phyloP scores from a whole-genome alignment of 2,888 invertebrate species.

The Amphipyra berbera region DNA sequence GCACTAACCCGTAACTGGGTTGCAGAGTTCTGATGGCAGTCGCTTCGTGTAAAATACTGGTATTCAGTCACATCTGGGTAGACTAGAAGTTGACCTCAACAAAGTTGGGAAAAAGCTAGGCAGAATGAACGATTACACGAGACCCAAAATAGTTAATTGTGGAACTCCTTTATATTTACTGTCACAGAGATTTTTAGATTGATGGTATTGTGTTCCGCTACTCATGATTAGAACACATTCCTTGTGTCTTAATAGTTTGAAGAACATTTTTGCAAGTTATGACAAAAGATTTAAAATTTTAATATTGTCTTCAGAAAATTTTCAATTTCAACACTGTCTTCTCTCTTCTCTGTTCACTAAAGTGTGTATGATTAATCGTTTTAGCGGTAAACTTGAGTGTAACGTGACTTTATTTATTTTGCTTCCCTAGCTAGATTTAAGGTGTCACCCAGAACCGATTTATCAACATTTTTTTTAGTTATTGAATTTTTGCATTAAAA shows the following conservation, averaged over 20 bases:
- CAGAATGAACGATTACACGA: no score
- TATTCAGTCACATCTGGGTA: no score
- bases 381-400: neutral
- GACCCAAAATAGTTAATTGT: neutral
- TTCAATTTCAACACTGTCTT: conserved; percentile 2
- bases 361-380: conserved; percentile 4
- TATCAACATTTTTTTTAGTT: conserved; percentile 30
- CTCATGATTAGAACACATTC: no score
- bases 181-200: no score
- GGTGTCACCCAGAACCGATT: conserved; percentile 21
- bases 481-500: neutral
- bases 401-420: conserved; percentile 1
- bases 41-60: no score
- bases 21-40: no score
- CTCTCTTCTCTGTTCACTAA: conserved; percentile 7
- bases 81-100: no score
- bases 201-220: no score
- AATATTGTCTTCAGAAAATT: neutral
- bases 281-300: neutral
- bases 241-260: no score
- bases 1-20: no score
- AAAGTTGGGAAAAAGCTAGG: no score
- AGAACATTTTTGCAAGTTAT: neutral
- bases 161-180: neutral
- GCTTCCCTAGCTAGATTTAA: conserved; percentile 5